Evolutionary conservation across 2,797 vertebrate species (phyloP).

Genomic region (Gymnopithys bicolor): DNA sequence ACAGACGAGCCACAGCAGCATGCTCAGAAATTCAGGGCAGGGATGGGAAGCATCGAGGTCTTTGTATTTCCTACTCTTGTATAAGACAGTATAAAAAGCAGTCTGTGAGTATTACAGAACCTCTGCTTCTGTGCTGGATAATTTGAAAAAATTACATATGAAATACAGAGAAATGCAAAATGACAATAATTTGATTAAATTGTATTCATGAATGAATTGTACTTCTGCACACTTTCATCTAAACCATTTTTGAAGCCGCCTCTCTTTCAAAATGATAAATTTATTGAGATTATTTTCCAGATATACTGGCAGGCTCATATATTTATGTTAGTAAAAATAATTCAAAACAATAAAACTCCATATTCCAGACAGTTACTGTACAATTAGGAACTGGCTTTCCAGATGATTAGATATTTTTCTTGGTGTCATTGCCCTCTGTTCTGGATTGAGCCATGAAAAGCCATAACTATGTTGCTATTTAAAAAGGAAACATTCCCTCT

Average conservation of each 20-base stretch:
- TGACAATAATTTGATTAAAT: not conserved
- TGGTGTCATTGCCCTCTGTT: not conserved
- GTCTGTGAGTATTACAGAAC: not conserved
- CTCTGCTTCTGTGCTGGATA: not conserved
- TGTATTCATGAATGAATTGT: not conserved
- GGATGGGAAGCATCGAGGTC: not conserved
- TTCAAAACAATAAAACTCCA: not conserved
- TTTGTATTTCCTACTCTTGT: not conserved
- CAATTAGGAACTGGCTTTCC: not conserved
- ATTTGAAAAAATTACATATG: not conserved
- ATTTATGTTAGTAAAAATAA: not conserved
- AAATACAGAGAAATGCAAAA: not conserved
- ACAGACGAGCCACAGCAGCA: not conserved
- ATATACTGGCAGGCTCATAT: not conserved
- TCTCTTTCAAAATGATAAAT: not conserved
- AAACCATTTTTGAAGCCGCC: not conserved
- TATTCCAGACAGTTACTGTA: not conserved
- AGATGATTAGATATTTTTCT: not conserved
- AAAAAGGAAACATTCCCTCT: not conserved
- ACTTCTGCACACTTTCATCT: not conserved
- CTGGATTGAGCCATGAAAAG: not conserved
- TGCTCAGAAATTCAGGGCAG: not conserved
- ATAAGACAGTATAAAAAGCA: not conserved
- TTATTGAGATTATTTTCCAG: not conserved
- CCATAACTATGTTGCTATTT: not conserved